phyloP scores from a whole-genome alignment of 2,888 invertebrate species.

The Drymonia ruficornis region DNA sequence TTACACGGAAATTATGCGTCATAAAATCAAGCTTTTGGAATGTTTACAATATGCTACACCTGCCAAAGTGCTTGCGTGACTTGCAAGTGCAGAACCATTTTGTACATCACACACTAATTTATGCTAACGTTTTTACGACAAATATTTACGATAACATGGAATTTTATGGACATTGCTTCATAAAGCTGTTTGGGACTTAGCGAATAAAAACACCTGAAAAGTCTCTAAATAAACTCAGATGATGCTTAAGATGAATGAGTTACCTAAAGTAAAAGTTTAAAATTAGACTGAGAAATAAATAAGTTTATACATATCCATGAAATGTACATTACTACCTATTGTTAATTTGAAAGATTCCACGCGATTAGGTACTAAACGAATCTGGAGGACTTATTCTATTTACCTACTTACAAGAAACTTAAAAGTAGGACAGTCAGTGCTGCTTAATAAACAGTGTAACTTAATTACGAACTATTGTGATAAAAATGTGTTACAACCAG shows the following conservation, averaged over 20 bases:
- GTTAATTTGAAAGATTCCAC: too few species aligned
- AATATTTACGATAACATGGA: constrained; percentile 17
- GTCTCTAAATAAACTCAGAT: too few species aligned
- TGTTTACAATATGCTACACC: not conserved
- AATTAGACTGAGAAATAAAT: too few species aligned
- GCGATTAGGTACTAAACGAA: too few species aligned
- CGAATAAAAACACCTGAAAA: not conserved
- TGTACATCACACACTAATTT: not conserved
- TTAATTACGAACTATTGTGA: not conserved
- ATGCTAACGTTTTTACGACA: constrained; percentile 13
- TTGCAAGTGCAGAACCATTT: not conserved
- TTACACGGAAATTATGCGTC: not conserved
- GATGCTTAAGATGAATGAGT: too few species aligned
- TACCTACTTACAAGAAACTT: too few species aligned
- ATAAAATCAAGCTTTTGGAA: not conserved
- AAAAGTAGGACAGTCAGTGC: too few species aligned
- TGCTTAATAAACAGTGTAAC: too few species aligned
- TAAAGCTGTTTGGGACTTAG: constrained; percentile 8
- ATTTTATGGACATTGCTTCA: constrained; percentile 9
- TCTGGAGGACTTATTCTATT: too few species aligned
- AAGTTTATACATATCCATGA: too few species aligned
- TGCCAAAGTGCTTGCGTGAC: not conserved
- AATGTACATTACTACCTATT: too few species aligned
- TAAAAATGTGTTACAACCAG: not conserved
- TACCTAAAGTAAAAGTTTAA: too few species aligned